phyloP scores from a whole-genome alignment of 2,888 invertebrate genomes.

The Thecocarcelia acutangulata region DNA sequence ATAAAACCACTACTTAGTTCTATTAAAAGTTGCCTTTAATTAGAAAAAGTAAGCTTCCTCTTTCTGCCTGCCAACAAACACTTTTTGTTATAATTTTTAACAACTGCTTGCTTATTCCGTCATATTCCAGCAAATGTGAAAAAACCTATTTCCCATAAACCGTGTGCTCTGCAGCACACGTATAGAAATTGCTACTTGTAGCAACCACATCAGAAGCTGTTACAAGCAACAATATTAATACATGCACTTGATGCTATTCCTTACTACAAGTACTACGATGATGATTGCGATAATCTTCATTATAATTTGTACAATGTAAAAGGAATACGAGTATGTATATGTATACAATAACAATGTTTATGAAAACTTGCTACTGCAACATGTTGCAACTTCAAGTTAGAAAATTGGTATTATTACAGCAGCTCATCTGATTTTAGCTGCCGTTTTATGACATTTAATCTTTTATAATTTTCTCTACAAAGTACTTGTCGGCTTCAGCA shows the following conservation, averaged over 20 bases:
- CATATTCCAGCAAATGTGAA: neutral
- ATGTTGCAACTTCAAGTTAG: conserved; percentile 33
- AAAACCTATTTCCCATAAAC: conserved; percentile 42
- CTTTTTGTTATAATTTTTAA: conserved; percentile 18
- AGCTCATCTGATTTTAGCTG: conserved; percentile 37
- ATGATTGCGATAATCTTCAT: conserved; percentile 60
- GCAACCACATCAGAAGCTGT: conserved; percentile 43
- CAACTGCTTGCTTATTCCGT: conserved; percentile 20
- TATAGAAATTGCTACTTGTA: conserved; percentile 51
- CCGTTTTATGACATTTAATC: conserved; percentile 66
- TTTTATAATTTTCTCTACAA: conserved; percentile 54
- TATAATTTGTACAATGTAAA: conserved; percentile 60
- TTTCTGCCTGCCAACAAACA: neutral
- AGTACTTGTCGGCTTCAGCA: conserved; percentile 27
- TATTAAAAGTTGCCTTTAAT: no score
- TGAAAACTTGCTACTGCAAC: conserved; percentile 22
- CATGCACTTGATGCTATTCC: conserved; percentile 44
- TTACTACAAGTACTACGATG: conserved; percentile 36
- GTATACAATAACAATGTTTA: neutral
- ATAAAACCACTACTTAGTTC: no score
- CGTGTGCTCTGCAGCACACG: conserved; percentile 30
- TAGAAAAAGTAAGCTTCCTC: neutral
- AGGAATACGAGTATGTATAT: conserved; percentile 24
- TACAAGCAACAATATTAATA: conserved; percentile 36
- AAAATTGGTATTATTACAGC: conserved; percentile 17